A percentile compares a stretch with the other conserved stretches of the same genome.
Conservation (phyloP, 92 coral and sea anemone species). For the Bergia sp. region DNA sequence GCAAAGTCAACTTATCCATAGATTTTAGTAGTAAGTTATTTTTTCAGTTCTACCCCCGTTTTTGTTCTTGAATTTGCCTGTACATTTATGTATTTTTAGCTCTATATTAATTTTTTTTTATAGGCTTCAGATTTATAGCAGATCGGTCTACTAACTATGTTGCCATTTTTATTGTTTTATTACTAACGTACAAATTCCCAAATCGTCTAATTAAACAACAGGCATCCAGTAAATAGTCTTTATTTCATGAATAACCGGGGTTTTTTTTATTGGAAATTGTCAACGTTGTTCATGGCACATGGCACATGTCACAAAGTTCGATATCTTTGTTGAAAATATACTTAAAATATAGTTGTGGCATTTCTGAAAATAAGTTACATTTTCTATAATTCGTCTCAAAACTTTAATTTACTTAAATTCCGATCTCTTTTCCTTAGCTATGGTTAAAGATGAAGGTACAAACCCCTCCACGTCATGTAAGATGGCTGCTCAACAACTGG, state of each 20-base stretch:
- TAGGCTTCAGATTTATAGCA: no score
- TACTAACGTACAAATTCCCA: no score
- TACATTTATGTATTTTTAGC: not conserved
- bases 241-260: no score
- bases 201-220: no score
- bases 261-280: no score
- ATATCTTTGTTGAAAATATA: not conserved
- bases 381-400: not conserved
- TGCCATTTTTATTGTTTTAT: no score
- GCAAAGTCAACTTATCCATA: slow-evolving; percentile 81
- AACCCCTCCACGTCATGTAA: slow-evolving; percentile 83
- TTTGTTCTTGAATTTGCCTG: not conserved
- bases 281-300: no score
- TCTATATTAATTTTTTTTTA: no score
- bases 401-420: not conserved
- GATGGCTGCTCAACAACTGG: slow-evolving; percentile 91
- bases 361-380: not conserved
- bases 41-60: not conserved
- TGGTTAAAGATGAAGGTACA: slow-evolving; percentile 93
- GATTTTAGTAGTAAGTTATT: slow-evolving; percentile 83
- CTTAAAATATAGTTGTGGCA: not conserved
- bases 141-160: no score
- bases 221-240: no score
- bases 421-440: slow-evolving; percentile 54
- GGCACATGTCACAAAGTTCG: no score